Evolutionary conservation across 2,888 invertebrate species (phyloP).

Genomic region (Deroplatys truncata): DNA sequence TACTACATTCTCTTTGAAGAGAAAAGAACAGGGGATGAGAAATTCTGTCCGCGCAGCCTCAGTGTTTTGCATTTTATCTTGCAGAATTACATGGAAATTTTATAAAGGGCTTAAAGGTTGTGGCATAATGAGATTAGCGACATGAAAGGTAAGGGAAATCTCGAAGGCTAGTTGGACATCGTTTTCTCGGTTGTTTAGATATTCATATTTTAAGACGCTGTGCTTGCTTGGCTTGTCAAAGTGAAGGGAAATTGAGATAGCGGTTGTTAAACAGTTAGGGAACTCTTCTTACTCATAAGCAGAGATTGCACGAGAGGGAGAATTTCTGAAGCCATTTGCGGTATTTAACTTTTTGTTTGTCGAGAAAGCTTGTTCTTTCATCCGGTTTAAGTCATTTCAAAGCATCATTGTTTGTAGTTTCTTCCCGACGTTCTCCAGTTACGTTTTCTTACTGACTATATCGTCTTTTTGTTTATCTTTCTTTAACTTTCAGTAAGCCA

Average conservation of each 20-base stretch:
- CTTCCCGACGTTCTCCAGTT: background rate
- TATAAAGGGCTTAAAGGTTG: background rate
- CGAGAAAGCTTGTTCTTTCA: background rate
- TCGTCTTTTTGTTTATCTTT: background rate
- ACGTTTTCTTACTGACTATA: background rate
- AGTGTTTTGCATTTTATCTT: background rate
- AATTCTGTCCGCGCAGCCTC: background rate
- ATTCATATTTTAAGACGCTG: background rate
- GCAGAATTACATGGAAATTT: background rate
- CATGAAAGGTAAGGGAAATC: background rate
- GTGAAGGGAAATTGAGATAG: background rate
- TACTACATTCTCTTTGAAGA: background rate
- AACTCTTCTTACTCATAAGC: background rate
- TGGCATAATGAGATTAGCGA: background rate
- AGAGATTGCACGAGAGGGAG: background rate
- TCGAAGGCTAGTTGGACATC: background rate
- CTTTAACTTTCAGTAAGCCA: background rate
- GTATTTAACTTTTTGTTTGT: background rate
- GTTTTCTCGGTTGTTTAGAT: background rate
- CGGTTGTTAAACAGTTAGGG: background rate
- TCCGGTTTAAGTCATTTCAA: background rate
- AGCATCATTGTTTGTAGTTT: background rate
- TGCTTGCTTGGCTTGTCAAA: background rate
- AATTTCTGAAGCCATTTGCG: background rate
- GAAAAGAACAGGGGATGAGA: background rate